phyloP scores from a whole-genome alignment of 1,140 invertebrate species.

The Drosophila miranda region DNA sequence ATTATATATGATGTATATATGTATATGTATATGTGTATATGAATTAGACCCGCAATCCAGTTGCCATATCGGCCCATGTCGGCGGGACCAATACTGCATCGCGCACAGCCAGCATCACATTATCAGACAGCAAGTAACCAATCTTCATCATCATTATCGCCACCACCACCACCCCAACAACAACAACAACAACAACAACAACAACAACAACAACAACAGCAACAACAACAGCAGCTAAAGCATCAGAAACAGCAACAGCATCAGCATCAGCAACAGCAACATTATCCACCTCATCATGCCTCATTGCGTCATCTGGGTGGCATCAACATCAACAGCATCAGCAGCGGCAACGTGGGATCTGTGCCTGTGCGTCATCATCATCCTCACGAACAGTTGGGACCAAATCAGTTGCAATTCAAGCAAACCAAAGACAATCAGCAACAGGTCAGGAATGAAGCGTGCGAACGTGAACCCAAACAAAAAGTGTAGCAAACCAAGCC shows the following conservation, averaged over 20 bases:
- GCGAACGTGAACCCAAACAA: constrained; percentile 15
- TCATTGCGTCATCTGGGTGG: constrained; percentile 78
- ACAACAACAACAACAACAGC: constrained; percentile 41
- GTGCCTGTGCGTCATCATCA: constrained; percentile 42
- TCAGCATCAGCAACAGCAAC: constrained; percentile 57
- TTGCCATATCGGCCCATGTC: constrained; percentile 81
- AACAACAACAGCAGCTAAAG: constrained; percentile 24
- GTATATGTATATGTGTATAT: constrained; percentile 30
- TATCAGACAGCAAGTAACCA: constrained; percentile 63
- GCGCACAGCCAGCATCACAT: constrained; percentile 73
- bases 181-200: constrained; percentile 29
- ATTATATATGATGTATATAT: constrained; percentile 25
- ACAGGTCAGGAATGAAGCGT: constrained; percentile 70
- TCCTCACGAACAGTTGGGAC: constrained; percentile 60
- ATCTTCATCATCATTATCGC: constrained; percentile 54
- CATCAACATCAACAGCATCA: constrained; percentile 35
- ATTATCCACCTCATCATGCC: constrained; percentile 71
- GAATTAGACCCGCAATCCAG: constrained; percentile 74
- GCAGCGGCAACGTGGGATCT: constrained; percentile 57
- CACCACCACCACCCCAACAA: constrained; percentile 48
- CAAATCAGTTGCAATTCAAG: constrained; percentile 67
- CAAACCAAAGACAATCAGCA: constrained; percentile 76
- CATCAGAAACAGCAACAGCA: constrained; percentile 26
- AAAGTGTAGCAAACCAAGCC: constrained; percentile 1
- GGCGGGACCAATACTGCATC: constrained; percentile 81